Evolutionary conservation across 2,113 vertebrate genomes (phyloP), one percentile per base, ranked within the genome.

Genomic region (Podocnemis expansa): DNA sequence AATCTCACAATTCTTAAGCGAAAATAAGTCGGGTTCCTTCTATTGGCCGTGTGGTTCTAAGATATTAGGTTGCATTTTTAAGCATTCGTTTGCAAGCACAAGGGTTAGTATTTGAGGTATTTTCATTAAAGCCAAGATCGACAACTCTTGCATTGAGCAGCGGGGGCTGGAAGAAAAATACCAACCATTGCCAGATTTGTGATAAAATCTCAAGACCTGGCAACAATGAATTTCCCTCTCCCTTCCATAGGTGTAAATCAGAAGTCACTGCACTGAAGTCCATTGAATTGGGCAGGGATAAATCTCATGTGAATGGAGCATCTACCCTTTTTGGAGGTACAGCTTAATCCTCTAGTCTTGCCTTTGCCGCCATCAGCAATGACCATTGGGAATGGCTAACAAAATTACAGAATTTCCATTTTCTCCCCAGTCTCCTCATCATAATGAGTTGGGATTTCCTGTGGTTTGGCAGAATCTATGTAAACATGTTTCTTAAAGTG

Each of bases 381-480:
- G 41, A 27, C 41, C 41, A 4, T 24, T 13, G 63, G 94, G 82
- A 93, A 86, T 79, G 88, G 60, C 0, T 94, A 88, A 96, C 89
- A 95, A 84, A 93, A 84, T n/a, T n/a, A n/a, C n/a, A n/a, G n/a
- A n/a, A n/a, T 88, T 63, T 91, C 91, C 92, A 86, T 93, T 70
- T 76, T 85, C 52, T 95, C 75, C 78, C 79, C 87, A 85, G 92
- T 81, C 87, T 93, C 92, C 80, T 94, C 89, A 91, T 93, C 88
- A 38, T 60, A 81, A 92, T 86, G 70, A 97, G 93, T 94, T 93
- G 89, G 84, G 92, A 90, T 95, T 94, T 97, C 95, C 96, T 96
- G 96, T 97, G 97, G 97, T 95, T 97, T 97, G 97, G 96, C 96
- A 96, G 91, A 54, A 96, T 78, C 84, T 93, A 82, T 89, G 88